Evolutionary conservation across 2,113 vertebrate genomes (phyloP), one percentile per base, ranked within the genome.

Genomic region (Pholis gunnellus): DNA sequence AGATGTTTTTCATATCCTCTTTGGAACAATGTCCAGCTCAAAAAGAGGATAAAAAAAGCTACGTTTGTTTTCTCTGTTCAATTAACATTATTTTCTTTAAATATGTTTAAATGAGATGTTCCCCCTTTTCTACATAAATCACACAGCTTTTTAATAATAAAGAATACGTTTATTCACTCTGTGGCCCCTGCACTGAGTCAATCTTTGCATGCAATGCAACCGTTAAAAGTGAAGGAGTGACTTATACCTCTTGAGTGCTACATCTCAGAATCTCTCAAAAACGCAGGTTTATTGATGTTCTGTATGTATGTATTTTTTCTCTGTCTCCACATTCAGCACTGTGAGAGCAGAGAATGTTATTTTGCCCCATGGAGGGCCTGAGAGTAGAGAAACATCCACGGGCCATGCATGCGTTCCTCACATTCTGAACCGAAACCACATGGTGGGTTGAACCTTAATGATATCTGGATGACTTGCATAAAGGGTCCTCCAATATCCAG

Each of bases 391-490:
- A 88, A 87, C 72, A 85, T 89, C 80, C 75, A 82, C 31, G 59
- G 67, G 70, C 79, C 79, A 18, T 76, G 81, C 82, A 75, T 65
- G 83, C 89, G 87, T 92, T 91, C 91, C 78, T 89, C 78, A 79
- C 91, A 93, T 92, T 91, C 89, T 90, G 65, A 73, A 81, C 78
- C 46, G 11, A 86, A 91, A 92, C 90, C 90, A 92, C 93, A 93
- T 89, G 90, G 77, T 76, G 82, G 84, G 50, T 84, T 87, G 52
- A 85, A 82, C 75, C 64, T 57, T 94, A 93, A 93, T 92, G 90
- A 93, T 92, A 89, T 93, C 86, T 89, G 92, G 81, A 93, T 92
- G 92, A 95, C 91, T 93, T 78, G 81, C 79, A 86, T 92, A 73
- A 88, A 90, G 90, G 81, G 82, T 31, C 86, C 87, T 79, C 83